Evolutionary conservation across 2,113 vertebrate species (phyloP), one percentile per base, ranked within the genome.

Genomic region (Neopipo cinnamomea): DNA sequence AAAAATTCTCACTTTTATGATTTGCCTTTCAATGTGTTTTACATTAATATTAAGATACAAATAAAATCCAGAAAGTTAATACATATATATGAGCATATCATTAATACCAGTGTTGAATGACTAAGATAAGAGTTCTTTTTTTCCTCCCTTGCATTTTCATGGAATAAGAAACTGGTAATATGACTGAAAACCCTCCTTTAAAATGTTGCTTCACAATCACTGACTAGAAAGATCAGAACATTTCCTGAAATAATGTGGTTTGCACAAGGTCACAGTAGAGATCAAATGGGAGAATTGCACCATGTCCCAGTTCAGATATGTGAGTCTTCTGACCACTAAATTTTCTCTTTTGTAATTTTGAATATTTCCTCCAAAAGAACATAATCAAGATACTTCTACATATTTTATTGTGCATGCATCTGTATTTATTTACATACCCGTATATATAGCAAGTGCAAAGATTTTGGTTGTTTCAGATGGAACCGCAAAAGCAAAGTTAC

Each of bases 201-300:
- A 84, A 93, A 68, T 56, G 47, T 90, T 79, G 12, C 56, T 91
- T 92, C 59, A 67, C 59, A 73, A 73, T 85, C 67, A 63, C 50
- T 86, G 84, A 93, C 75, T 91, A 92, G 76, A 86, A 82, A 93
- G 81, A 96, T 55, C 53, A 88, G 86, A 86, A 88, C 27, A 80
- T 84, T 95, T 93, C 55, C 85, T 89, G 91, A 85, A 96, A 73
- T 68, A 22, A 46, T 90, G 65, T 78, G 72, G 84, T 94, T 94
- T 92, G 83, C 42, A 79, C 91, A 93, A 94, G 76, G 89, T 93
- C 93, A 96, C 27, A 27, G 63, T 62, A 77, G 95, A 97, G 58
- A 97, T 87, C 56, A 96, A 88, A 80, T 31, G 55, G 61, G 83
- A 87, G 91, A 79, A 81, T 50, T 73, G 39, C 31, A 80, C 50